Evolutionary conservation across 2,113 vertebrate species (phyloP), one percentile per base, ranked within the genome.

Genomic region (Odontophorus gujanensis): DNA sequence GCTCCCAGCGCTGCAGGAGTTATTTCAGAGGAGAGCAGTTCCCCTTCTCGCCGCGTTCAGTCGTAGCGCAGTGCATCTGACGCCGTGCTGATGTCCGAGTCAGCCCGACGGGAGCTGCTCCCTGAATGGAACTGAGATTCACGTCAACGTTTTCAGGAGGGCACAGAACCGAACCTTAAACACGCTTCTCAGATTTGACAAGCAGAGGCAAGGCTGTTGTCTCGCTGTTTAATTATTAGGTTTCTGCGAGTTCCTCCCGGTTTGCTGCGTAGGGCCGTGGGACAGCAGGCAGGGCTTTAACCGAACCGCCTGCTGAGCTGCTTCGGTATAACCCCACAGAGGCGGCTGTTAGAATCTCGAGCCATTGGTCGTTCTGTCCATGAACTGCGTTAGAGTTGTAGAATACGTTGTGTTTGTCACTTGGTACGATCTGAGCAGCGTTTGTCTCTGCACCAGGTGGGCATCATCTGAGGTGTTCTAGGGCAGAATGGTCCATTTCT

Each of bases 201-300:
- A 92, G 91, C 91, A 91, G 89, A 85, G 90, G 87, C 94, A 95
- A 75, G 58, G 90, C 76, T 92, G 32, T 81, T 85, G 87, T 84
- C 92, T 90, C 77, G 65, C 85, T 90, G 43, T 90, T 96, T 96
- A 95, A 95, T 96, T 89, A 92, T 88, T 91, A 91, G 91, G 75
- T 95, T 95, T 95, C 87, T 91, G 74, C 82, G 57, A 62, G 72
- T 43, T 90, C 81, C 79, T 96, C 82, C 82, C 87, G 67, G 71
- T 73, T 48, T 88, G 66, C 79, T 91, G 16, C 94, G 66, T 51
- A 69, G 81, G 76, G 84, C 86, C 2, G 1, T 78, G 93, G 93
- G 90, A 94, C 89, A 57, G 92, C 67, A 94, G 94, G 48, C 48
- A 45, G 57, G 43, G 81, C 94, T 86, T 95, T 89, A 92, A 51